Percentiles rank a stretch among this genome's conserved stretches.
Conservation (phyloP, 2,888 invertebrate genomes). For the Stomorhina lunata region DNA sequence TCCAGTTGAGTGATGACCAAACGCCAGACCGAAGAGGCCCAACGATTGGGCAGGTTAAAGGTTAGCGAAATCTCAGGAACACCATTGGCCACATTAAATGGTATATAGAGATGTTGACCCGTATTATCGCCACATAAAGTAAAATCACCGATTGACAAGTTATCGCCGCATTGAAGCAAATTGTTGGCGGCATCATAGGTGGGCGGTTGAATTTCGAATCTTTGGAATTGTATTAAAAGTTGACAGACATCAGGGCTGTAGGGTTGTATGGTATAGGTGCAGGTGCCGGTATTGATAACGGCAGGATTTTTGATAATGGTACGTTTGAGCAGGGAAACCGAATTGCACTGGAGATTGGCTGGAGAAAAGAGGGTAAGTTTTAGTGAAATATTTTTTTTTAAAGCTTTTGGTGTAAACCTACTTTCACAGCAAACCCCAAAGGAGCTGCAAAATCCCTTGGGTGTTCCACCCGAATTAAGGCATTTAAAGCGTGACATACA, state of each 20-base stretch:
- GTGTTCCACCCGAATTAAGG: conserved; percentile 74
- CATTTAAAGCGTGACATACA: conserved; percentile 78
- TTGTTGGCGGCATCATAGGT: conserved; percentile 56
- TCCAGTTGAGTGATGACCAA: conserved; percentile 84
- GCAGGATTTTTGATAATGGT: conserved; percentile 75
- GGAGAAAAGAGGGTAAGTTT: background rate
- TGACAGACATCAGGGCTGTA: conserved; percentile 76
- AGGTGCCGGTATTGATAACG: conserved; percentile 65
- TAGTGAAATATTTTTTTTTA: background rate
- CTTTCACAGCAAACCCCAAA: conserved; percentile 79
- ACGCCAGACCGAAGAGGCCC: conserved; percentile 80
- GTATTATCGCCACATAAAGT: conserved; percentile 83
- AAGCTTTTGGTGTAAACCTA: conserved; percentile 64
- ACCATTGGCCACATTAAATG: conserved; percentile 74
- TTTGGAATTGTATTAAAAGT: conserved; percentile 75
- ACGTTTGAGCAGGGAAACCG: conserved; percentile 74
- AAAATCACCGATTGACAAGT: conserved; percentile 72
- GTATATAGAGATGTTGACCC: conserved; percentile 82
- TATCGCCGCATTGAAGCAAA: conserved; percentile 71
- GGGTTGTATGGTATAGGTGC: conserved; percentile 75
- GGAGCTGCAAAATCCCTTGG: conserved; percentile 76
- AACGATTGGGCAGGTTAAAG: conserved; percentile 80
- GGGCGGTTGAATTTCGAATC: conserved; percentile 73
- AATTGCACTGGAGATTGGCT: conserved; percentile 77
- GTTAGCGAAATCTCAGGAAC: conserved; percentile 78